Evolutionary conservation across 2,888 invertebrate species (phyloP), one percentile per base, ranked within the genome.

Genomic region (Drosophila cracens): DNA sequence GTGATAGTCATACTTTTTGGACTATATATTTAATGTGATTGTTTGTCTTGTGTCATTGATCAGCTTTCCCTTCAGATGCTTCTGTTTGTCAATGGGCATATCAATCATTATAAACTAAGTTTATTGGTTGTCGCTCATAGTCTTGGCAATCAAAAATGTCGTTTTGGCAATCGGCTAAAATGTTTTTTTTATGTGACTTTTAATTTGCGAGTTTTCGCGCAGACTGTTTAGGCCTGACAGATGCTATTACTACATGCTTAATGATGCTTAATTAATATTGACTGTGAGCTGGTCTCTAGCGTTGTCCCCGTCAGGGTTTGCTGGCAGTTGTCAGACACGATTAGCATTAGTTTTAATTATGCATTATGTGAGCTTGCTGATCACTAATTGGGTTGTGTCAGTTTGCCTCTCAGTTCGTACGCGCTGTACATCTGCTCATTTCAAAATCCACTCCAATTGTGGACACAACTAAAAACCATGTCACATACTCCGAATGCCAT

Each of bases 101-200:
- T 13, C 54, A 65, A 52, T 46, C 63, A 68, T 63, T 74, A 69
- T 65, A 75, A 74, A 75, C 74, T 63, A 67, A 38, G 56, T 63
- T 81, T 61, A 70, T 73, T 69, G 70, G 61, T 8, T 29, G 56
- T 27, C n/a, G 56, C 63, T 70, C 59, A 53, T 21, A 34, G 10
- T 52, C 61, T 25, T 52, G 66, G 54, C 27, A 33, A 38, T 16
- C 27, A 46, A 51, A 34, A 54, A 36, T 54, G 25, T 11, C 53
- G 52, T 51, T 21, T 46, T 48, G 58, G 8, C 49, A 58, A 59
- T 48, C 57, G 52, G 18, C 36, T 54, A 38, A 68, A 67, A 59
- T 43, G 49, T 43, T 4, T 10, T 57, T 51, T 27, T 21, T 38
- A 13, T 49, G 13, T 60, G 33, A 31, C 18, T 66, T 68, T 54